Conservation (phyloP, 2,888 invertebrate genomes). For the Bombylius major region DNA sequence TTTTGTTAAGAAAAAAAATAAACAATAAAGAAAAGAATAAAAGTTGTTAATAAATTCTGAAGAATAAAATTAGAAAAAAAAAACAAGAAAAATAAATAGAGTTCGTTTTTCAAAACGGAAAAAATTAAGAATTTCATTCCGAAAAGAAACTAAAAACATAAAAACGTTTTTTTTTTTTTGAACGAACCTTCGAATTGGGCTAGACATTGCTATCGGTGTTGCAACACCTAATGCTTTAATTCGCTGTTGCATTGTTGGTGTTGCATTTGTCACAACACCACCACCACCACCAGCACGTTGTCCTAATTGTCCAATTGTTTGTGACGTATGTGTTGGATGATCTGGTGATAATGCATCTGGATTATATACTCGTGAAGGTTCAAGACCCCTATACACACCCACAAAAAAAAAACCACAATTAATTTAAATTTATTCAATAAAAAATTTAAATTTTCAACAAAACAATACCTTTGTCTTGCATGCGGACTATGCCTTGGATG, state of each 20-base stretch:
- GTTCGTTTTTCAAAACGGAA: background rate
- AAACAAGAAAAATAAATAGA: slow-evolving; percentile 1
- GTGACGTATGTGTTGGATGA: slow-evolving; percentile 37
- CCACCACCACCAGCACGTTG: slow-evolving; percentile 35
- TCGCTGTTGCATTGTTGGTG: slow-evolving; percentile 81
- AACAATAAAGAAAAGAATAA: too few species aligned
- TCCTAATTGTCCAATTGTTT: slow-evolving; percentile 33
- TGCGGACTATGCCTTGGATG: slow-evolving; percentile 64
- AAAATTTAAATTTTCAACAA: slow-evolving; percentile 1
- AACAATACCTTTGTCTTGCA: slow-evolving; percentile 52
- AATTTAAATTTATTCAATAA: background rate
- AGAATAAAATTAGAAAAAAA: background rate
- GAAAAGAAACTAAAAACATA: background rate
- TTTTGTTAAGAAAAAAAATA: too few species aligned
- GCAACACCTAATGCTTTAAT: slow-evolving; percentile 83
- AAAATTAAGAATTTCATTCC: background rate
- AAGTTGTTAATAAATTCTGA: too few species aligned
- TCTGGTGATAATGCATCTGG: slow-evolving; percentile 48
- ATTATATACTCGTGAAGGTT: slow-evolving; percentile 49
- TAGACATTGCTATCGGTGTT: slow-evolving; percentile 75
- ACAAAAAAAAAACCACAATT: background rate
- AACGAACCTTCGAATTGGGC: slow-evolving; percentile 72
- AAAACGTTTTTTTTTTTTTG: too few species aligned
- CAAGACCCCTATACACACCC: slow-evolving; percentile 40
- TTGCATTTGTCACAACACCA: slow-evolving; percentile 40